Evolutionary conservation across 2,888 invertebrate species (phyloP), one percentile per base, ranked within the genome.

Genomic region (Sisyra terminalis): DNA sequence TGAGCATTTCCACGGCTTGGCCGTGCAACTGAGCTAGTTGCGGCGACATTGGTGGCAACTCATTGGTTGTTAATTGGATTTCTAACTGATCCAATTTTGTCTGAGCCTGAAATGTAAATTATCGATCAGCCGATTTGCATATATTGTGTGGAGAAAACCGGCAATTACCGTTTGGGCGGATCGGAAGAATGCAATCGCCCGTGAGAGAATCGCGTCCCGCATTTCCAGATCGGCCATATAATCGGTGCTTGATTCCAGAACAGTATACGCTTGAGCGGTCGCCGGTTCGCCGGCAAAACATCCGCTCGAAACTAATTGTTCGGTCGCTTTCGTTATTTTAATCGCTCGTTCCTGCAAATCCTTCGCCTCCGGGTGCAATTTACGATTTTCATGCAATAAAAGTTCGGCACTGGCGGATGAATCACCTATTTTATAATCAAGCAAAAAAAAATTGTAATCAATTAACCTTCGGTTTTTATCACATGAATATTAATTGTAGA

Each of bases 281-380:
- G 75, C 77, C 53, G 78, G 73, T 51, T 77, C 75, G 3, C 77
- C 76, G 15, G 76, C 78, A 52, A 79, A 76, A 53, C 78, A 76
- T 24, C 78, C 80, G 3, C 76, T 70, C 15, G 74, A 69, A 36
- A 78, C 71, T 45, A 86, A 66, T 53, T 78, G 77, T 58, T 86
- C 85, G 11, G 83, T 84, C 31, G 80, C 78, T 53, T 78, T 75
- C 15, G 84, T 77, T 51, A 85, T 76, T 58, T 78, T 80, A 40
- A 86, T 61, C 6, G 81, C 78, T 50, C 73, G 71, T 56, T 86
- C 85, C 56, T 85, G 78, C 45, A 83, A 64, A 46, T 77, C 71
- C 64, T 76, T 69, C 16, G 82, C 81, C 60, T 81, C 79, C 16
- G 70, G 67, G 50, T 82, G 72, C 51, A 79, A 66, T 54, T 77